Evolutionary conservation across 2,113 vertebrate species (phyloP).

Genomic region (Corapipo altera): DNA sequence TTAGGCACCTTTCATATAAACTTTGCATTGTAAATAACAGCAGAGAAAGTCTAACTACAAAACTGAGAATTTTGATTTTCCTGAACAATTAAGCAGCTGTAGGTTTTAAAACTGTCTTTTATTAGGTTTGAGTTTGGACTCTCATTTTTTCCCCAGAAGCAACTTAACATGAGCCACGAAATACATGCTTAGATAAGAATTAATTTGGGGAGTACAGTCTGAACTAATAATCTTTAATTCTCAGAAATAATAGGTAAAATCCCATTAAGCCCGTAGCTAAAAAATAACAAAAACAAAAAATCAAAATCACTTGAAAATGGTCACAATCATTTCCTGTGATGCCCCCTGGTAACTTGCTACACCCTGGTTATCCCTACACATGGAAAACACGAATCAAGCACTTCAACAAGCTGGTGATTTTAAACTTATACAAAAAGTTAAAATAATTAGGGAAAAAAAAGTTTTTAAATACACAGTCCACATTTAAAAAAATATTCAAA

Average conservation of each 20-base stretch:
- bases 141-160: not conserved
- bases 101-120: slow-evolving; percentile 56
- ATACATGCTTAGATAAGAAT: slow-evolving; percentile 28
- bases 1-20: slow-evolving; percentile 68
- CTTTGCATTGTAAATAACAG: slow-evolving; percentile 27
- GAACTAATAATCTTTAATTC: not conserved
- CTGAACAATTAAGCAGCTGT: slow-evolving; percentile 58
- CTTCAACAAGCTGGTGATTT: not conserved
- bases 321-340: not conserved
- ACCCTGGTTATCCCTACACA: not conserved
- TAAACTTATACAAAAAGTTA: not conserved
- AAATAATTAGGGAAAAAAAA: not conserved
- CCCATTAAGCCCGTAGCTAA: not conserved
- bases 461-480: not conserved
- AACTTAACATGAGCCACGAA: not conserved
- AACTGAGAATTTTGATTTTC: slow-evolving; percentile 49
- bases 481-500: not conserved
- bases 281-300: not conserved
- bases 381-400: not conserved
- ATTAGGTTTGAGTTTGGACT: not conserved
- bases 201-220: not conserved
- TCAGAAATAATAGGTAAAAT: not conserved
- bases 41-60: slow-evolving; percentile 43
- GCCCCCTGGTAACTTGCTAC: not conserved
- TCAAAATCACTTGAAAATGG: not conserved